Evolutionary conservation across 2,888 invertebrate genomes (phyloP).

Genomic region (Plagodis dolabraria): DNA sequence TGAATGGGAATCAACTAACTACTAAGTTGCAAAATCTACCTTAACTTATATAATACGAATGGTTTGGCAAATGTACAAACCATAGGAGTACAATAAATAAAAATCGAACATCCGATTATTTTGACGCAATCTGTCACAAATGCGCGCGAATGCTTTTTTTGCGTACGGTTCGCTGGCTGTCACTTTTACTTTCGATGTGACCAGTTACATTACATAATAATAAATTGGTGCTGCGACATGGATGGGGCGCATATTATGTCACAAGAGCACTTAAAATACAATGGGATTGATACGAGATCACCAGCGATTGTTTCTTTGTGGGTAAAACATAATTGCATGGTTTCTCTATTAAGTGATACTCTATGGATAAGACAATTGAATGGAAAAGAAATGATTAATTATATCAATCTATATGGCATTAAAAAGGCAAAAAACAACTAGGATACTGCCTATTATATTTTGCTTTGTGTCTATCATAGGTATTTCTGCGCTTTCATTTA

Average conservation of each 20-base stretch:
- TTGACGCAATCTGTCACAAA: slow-evolving; percentile 46
- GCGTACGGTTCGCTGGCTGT: slow-evolving; percentile 60
- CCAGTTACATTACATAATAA: slow-evolving; percentile 63
- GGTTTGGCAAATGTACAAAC: too few species aligned
- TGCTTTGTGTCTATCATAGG: too few species aligned
- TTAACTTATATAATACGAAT: too few species aligned
- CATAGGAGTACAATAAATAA: slow-evolving; percentile 6
- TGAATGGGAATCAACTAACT: too few species aligned
- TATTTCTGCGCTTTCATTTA: too few species aligned
- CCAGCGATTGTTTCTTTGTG: slow-evolving; percentile 20
- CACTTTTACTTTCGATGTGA: slow-evolving; percentile 74
- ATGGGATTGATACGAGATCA: slow-evolving; percentile 22
- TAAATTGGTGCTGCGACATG: slow-evolving; percentile 56
- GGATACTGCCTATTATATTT: too few species aligned
- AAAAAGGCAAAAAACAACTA: background rate
- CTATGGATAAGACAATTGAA: slow-evolving; percentile 5
- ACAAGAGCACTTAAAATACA: slow-evolving; percentile 45
- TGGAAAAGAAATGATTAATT: slow-evolving; percentile 6
- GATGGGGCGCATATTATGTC: slow-evolving; percentile 55
- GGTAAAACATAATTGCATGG: slow-evolving; percentile 16
- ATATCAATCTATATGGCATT: slow-evolving; percentile 1
- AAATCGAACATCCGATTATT: slow-evolving; percentile 29
- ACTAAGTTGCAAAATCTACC: too few species aligned
- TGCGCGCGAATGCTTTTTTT: slow-evolving; percentile 47
- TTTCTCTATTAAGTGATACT: slow-evolving; percentile 21